Conservation (phyloP, 2,888 invertebrate species). For the Dorcus parallelipipedus region DNA sequence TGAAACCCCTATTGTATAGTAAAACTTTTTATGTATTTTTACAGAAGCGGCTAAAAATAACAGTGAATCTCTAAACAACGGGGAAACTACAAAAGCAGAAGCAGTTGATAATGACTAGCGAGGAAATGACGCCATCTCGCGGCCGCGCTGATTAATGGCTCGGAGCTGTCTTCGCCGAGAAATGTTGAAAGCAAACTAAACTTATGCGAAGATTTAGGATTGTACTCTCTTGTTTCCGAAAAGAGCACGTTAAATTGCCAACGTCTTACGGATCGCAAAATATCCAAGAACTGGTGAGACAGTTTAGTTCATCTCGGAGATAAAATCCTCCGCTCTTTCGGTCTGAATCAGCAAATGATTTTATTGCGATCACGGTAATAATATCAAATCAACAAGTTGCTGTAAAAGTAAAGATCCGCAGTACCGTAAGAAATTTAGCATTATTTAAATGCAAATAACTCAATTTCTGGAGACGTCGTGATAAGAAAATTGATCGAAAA, state of each 20-base stretch:
- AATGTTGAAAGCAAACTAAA: slow-evolving; percentile 17
- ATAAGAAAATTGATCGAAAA: no score
- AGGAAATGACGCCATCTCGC: slow-evolving; percentile 13
- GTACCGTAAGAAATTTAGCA: not conserved
- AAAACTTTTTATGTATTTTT: no score
- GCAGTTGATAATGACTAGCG: slow-evolving; percentile 8
- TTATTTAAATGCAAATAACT: no score
- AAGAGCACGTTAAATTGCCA: slow-evolving; percentile 1
- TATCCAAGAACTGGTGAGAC: not conserved
- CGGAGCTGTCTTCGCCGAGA: slow-evolving; percentile 11
- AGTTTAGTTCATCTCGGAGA: not conserved
- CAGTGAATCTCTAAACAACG: not conserved
- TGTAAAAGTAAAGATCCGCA: not conserved
- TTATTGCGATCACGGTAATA: not conserved
- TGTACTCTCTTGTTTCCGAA: slow-evolving; percentile 1
- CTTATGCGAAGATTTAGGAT: slow-evolving; percentile 10
- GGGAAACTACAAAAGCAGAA: not conserved
- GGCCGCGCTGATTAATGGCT: slow-evolving; percentile 17
- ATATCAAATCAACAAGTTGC: not conserved
- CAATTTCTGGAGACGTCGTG: no score
- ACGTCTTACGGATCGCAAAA: not conserved
- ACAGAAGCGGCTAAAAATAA: not conserved
- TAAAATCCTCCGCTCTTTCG: slow-evolving; percentile 11
- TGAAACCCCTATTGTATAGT: no score
- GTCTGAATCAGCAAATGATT: not conserved